phyloP scores from a whole-genome alignment of 2,888 invertebrate genomes.

The Eupithecia insigniata region DNA sequence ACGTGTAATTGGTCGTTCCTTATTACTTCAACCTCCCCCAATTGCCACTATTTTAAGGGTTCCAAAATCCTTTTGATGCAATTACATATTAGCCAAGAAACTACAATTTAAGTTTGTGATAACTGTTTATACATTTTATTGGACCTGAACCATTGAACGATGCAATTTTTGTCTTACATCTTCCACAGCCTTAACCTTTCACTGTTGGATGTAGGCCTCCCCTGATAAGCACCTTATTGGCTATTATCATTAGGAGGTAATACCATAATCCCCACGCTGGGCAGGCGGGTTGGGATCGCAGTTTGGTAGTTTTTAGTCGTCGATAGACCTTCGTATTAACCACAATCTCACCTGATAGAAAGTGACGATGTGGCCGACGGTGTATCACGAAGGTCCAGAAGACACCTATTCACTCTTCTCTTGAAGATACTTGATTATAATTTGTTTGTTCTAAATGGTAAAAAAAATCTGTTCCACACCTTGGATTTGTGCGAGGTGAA shows the following conservation, averaged over 20 bases:
- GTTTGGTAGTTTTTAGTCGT: too few species aligned
- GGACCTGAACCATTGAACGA: background rate
- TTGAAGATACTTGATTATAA: too few species aligned
- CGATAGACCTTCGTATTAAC: too few species aligned
- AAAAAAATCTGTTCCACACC: background rate
- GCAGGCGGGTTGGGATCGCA: background rate
- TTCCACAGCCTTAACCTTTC: too few species aligned
- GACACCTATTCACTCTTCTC: too few species aligned
- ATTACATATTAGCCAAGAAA: background rate
- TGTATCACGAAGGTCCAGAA: too few species aligned
- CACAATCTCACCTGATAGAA: too few species aligned
- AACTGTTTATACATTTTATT: background rate
- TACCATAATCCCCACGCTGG: background rate
- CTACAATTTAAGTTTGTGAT: background rate
- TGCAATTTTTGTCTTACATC: background rate
- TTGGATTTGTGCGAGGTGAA: background rate
- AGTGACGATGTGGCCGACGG: too few species aligned
- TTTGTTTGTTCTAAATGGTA: background rate
- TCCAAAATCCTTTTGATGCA: background rate
- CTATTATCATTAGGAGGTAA: too few species aligned
- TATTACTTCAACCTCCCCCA: background rate
- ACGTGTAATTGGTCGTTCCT: conserved; percentile 1
- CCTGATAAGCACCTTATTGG: too few species aligned
- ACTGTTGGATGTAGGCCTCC: too few species aligned
- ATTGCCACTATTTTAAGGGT: background rate